Evolutionary conservation across 1,140 invertebrate species (phyloP), one percentile per base, ranked within the genome.

Genomic region (Zaprionus africanus): DNA sequence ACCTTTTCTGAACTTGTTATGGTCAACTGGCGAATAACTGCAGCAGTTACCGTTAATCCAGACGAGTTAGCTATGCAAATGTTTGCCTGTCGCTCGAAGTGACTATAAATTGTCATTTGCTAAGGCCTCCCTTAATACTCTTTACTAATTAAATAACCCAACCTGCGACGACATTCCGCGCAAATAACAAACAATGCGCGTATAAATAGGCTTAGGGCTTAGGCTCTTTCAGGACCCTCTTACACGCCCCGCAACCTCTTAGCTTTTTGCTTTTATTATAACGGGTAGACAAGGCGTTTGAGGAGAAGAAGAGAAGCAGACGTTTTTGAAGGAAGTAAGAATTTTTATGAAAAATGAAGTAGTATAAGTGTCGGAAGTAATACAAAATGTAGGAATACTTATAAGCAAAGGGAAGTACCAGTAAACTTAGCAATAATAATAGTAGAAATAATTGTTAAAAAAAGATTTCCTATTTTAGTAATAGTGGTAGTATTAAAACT

Each of bases 81-180:
- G 81, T 66, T 74, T 58, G 76, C 64, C 72, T 66, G 66, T 46
- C 28, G 26, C 31, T 38, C 36, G 41, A 70, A 73, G 57, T 53
- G 82, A 73, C 76, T 65, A 83, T 88, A 79, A 82, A 78, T 86
- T 88, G 86, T 72, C 73, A 83, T 88, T 86, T 71, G 57, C 61
- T 59, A 60, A 66, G 54, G 74, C 62, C 59, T 68, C 57, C 58
- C 58, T 63, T 71, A 78, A 70, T 54, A 79, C 77, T 57, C 70
- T 88, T 87, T 78, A 76, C 78, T 88, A 86, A 86, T 86, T 82
- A 88, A 86, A 81, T 79, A 76, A 63, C 59, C 66, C 62, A 67
- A 64, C 73, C 74, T 76, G 46, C 62, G 31, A 41, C 51, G 66
- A 34, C 56, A 73, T 78, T 64, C 60, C 81, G 51, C 65, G 41